Conservation (phyloP, 2,797 vertebrate genomes). For the Anomalospiza imberbis region DNA sequence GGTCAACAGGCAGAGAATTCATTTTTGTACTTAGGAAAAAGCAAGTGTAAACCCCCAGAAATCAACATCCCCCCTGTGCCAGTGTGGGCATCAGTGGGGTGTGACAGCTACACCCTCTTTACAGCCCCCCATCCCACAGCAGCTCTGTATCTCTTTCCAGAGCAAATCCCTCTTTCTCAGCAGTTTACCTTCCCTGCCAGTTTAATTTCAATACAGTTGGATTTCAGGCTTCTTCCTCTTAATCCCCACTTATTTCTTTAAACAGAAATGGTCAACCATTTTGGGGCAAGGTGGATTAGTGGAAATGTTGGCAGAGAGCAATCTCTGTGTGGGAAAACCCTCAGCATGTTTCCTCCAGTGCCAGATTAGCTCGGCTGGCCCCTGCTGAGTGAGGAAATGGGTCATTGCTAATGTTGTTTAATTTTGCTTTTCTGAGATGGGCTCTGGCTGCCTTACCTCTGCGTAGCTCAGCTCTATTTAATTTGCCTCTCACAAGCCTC, state of each 20-base stretch:
- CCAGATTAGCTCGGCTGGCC: background rate
- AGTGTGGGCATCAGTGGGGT: background rate
- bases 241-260: conserved; percentile 33
- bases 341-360: background rate
- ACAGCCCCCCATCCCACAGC: background rate
- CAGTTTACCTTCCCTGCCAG: background rate
- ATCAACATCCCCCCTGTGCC: fast-evolving
- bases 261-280: background rate
- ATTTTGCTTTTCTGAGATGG: background rate
- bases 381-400: background rate
- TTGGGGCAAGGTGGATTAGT: background rate
- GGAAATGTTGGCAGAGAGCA: background rate
- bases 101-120: background rate
- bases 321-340: background rate
- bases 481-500: background rate
- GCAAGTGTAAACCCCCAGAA: background rate
- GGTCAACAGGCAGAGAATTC: background rate
- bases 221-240: conserved; percentile 17
- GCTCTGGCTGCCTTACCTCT: background rate
- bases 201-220: conserved; percentile 29
- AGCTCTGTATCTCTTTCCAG: background rate
- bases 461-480: fast-evolving
- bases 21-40: background rate
- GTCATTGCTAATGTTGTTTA: conserved; percentile 8
- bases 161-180: background rate